Conservation (phyloP, 1,140 invertebrate species). For the Drosophila triauraria region DNA sequence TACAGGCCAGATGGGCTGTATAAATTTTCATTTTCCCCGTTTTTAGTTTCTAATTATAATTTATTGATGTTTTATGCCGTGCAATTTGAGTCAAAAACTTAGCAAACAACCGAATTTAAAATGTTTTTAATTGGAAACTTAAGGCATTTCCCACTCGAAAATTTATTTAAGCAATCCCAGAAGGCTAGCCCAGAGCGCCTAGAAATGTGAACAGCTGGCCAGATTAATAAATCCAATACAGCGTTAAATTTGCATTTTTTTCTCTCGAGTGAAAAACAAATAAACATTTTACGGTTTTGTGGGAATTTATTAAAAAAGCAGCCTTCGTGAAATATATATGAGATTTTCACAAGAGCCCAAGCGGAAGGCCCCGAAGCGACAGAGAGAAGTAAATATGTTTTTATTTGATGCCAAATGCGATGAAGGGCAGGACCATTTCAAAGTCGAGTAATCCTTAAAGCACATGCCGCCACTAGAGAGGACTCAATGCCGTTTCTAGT, state of each 20-base stretch:
- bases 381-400: conserved; percentile 18
- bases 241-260: conserved; percentile 34
- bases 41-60: conserved; percentile 45
- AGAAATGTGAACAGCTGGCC: conserved; percentile 23
- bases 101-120: neutral
- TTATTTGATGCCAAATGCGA: conserved; percentile 10
- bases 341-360: conserved; percentile 7
- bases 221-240: conserved; percentile 45
- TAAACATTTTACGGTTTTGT: conserved; percentile 32
- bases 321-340: conserved; percentile 18
- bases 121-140: conserved; percentile 1
- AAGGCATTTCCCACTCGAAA: neutral
- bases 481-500: conserved; percentile 33
- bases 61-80: conserved; percentile 22
- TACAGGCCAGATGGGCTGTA: neutral
- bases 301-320: conserved; percentile 35
- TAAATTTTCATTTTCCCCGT: conserved; percentile 39
- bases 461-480: neutral
- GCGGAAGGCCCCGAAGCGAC: conserved; percentile 4
- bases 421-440: conserved; percentile 12
- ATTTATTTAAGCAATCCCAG: conserved; percentile 14
- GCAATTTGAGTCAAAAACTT: neutral
- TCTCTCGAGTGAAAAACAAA: conserved; percentile 27
- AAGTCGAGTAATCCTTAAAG: conserved; percentile 38
- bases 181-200: neutral